phyloP scores from a whole-genome alignment of 2,797 vertebrate species.

The Yasuhikotakia modesta region DNA sequence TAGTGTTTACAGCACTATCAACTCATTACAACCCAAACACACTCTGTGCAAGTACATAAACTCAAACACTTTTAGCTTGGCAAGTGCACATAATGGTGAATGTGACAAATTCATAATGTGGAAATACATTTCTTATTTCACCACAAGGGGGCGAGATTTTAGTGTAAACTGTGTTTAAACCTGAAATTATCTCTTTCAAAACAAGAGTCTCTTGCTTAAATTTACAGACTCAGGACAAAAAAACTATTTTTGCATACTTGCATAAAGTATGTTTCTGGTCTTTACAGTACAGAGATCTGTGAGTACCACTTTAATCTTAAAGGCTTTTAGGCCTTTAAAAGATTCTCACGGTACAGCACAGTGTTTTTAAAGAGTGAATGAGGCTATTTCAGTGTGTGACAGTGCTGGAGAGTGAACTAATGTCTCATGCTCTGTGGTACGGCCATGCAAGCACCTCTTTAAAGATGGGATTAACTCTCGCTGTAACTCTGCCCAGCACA shows the following conservation, averaged over 20 bases:
- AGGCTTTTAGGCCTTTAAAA: constrained; percentile 4
- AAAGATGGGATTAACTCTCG: constrained; percentile 48
- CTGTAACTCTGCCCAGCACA: constrained; percentile 29
- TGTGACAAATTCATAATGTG: too few relatives aligned
- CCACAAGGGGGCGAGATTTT: not conserved
- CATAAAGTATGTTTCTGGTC: constrained; percentile 23
- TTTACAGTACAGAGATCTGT: constrained; percentile 49
- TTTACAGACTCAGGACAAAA: not conserved
- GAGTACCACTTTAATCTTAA: constrained; percentile 21
- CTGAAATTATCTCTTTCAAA: not conserved
- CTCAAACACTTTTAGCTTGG: not conserved
- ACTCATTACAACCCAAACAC: not conserved
- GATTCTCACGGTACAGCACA: constrained; percentile 18
- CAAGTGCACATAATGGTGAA: not conserved
- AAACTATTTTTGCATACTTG: constrained; percentile 17
- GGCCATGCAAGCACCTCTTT: constrained; percentile 69
- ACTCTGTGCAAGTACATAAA: constrained; percentile 1
- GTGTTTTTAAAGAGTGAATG: constrained; percentile 47
- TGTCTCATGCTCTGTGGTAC: constrained; percentile 70
- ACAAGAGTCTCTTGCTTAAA: not conserved
- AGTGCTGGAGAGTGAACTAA: constrained; percentile 52
- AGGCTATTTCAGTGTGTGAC: constrained; percentile 41
- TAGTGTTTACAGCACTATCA: constrained; percentile 27
- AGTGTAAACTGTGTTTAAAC: not conserved
- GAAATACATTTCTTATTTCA: not conserved